A percentile compares a stretch with the other conserved stretches of the same genome.
Conservation (phyloP, 2,797 vertebrate species). For the Cheirogaleus major region DNA sequence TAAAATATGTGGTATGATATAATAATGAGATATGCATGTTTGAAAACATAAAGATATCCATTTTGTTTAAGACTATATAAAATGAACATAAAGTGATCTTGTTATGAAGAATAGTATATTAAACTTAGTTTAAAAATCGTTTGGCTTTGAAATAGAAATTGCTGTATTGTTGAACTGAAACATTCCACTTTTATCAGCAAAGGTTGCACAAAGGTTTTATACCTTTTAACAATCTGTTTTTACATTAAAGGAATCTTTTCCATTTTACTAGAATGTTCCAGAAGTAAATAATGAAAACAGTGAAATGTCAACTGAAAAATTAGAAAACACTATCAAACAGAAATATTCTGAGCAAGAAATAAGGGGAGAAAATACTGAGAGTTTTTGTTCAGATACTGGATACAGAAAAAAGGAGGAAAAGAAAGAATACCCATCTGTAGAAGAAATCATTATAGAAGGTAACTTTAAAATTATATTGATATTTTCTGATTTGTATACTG, state of each 20-base stretch:
- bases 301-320: constrained; percentile 62
- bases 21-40: not conserved
- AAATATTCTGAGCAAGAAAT: constrained; percentile 67
- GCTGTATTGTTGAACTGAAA: constrained; percentile 38
- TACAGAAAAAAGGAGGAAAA: constrained; percentile 66
- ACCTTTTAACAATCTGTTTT: constrained; percentile 27
- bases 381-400: constrained; percentile 57
- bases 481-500: constrained; percentile 44
- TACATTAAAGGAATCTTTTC: constrained; percentile 56
- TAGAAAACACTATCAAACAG: constrained; percentile 54
- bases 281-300: constrained; percentile 64
- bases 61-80: constrained; percentile 19
- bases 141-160: constrained; percentile 52
- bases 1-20: not conserved
- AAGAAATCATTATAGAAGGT: constrained; percentile 73
- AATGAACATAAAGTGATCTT: not conserved
- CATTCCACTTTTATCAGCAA: constrained; percentile 27
- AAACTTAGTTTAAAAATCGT: not conserved
- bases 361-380: constrained; percentile 65
- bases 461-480: constrained; percentile 22
- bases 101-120: not conserved
- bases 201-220: constrained; percentile 42
- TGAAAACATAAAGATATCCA: not conserved
- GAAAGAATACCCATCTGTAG: constrained; percentile 40
- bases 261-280: constrained; percentile 76